Evolutionary conservation across 2,888 invertebrate genomes (phyloP).

Genomic region (Tipula vernalis): DNA sequence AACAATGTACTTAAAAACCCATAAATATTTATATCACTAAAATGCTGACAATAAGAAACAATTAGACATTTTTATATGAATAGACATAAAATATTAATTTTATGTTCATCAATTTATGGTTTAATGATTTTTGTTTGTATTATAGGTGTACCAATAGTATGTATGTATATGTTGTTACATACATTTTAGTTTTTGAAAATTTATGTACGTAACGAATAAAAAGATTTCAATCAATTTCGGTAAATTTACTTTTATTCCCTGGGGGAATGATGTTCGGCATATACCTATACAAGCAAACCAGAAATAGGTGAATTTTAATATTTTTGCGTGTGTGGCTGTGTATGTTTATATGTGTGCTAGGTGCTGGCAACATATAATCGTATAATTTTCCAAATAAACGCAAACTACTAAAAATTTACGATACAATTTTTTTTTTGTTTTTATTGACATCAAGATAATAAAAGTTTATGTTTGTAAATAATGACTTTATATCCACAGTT

Average conservation of each 20-base stretch:
- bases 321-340: neutral
- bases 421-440: neutral
- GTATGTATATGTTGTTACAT: neutral
- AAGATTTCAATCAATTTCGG: neutral
- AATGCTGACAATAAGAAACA: neutral
- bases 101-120: neutral
- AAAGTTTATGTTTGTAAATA: constrained; percentile 4
- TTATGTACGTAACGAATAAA: neutral
- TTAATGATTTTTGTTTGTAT: neutral
- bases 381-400: neutral
- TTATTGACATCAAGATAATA: neutral
- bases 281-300: neutral
- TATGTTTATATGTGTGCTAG: neutral
- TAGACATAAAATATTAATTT: neutral
- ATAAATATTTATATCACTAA: neutral
- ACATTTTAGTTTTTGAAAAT: neutral
- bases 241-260: neutral
- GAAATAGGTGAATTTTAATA: neutral
- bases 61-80: neutral
- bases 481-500: neutral
- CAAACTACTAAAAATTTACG: neutral
- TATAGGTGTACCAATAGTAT: neutral
- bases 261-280: neutral
- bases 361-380: neutral
- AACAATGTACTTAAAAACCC: neutral